phyloP scores from a whole-genome alignment of 2,888 invertebrate genomes.

The Alentia gelatinosa region DNA sequence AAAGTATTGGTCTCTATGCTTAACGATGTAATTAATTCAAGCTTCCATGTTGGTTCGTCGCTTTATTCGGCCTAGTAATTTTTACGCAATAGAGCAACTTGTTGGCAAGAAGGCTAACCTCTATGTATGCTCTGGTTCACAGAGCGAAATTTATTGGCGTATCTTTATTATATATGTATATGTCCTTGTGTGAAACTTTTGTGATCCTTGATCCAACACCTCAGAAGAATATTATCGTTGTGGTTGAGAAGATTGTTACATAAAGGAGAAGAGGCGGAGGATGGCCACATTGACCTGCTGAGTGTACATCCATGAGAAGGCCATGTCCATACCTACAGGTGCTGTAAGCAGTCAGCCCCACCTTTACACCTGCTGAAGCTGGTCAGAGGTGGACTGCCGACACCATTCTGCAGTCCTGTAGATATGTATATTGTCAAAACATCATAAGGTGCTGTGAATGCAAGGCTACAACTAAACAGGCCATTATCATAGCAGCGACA shows the following conservation, averaged over 20 bases:
- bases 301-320: neutral
- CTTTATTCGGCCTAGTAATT: neutral
- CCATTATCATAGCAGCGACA: neutral
- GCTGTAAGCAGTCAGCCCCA: neutral
- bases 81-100: neutral
- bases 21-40: neutral
- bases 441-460: neutral
- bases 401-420: neutral
- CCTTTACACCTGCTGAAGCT: neutral
- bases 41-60: neutral
- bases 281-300: neutral
- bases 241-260: neutral
- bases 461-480: neutral
- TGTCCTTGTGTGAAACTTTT: neutral
- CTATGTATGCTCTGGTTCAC: neutral
- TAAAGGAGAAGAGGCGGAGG: neutral
- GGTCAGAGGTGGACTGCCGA: neutral
- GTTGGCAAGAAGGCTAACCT: neutral
- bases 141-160: neutral
- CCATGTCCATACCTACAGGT: neutral
- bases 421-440: neutral
- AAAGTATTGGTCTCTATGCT: neutral
- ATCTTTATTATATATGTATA: neutral
- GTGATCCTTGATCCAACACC: neutral
- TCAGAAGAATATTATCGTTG: neutral